Percentiles rank a stretch among this genome's conserved stretches.
Evolutionary conservation across 2,797 vertebrate species (phyloP).

Genomic region (Parauchenoglanis punctatus): DNA sequence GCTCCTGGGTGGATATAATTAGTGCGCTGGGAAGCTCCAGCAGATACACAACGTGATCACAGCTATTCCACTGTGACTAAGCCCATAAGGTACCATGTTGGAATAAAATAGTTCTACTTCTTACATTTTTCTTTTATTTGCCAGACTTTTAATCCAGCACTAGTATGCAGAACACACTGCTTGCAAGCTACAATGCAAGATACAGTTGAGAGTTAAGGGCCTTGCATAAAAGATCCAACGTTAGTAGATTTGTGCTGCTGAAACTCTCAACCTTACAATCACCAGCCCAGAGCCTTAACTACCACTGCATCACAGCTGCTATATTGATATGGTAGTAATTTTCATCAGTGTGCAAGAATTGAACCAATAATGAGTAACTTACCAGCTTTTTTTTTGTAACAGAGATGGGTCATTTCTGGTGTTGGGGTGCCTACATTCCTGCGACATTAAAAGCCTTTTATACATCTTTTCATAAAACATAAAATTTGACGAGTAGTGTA

Average conservation of each 20-base stretch:
- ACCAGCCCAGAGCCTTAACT: not conserved
- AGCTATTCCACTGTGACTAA: not conserved
- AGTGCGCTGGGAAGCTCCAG: slow-evolving; percentile 12
- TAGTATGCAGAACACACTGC: not conserved
- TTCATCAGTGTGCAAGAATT: not conserved
- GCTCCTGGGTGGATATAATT: slow-evolving; percentile 19
- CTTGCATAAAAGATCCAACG: too few species aligned
- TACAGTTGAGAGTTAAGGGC: not conserved
- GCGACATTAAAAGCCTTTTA: not conserved
- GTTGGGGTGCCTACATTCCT: not conserved
- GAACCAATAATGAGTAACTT: not conserved
- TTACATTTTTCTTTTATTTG: not conserved
- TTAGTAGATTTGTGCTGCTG: not conserved
- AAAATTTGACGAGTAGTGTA: not conserved
- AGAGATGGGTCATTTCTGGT: not conserved
- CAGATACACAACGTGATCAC: slow-evolving; percentile 12
- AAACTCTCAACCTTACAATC: not conserved
- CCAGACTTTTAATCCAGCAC: not conserved
- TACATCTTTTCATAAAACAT: not conserved
- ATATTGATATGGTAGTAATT: not conserved
- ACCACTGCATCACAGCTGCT: not conserved
- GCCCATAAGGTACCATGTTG: not conserved
- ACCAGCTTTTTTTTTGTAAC: not conserved
- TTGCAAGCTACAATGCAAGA: not conserved
- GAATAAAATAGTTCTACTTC: not conserved